phyloP scores from a whole-genome alignment of 2,888 invertebrate genomes.

The Temnothorax rugatulus region DNA sequence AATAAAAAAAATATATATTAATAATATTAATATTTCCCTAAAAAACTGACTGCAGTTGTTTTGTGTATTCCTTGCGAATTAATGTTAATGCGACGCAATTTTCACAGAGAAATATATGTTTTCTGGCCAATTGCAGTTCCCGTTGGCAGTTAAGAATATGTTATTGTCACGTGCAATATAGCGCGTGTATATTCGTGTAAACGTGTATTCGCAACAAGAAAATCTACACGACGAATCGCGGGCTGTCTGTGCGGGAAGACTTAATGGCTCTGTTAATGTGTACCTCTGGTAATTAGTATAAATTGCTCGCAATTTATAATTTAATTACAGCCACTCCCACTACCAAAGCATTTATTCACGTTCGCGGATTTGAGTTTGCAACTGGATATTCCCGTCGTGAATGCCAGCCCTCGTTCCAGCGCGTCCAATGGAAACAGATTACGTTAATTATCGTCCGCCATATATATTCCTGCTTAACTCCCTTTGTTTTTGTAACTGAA shows the following conservation, averaged over 20 bases:
- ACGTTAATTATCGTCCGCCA: slow-evolving; percentile 57
- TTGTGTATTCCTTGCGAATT: slow-evolving; percentile 1
- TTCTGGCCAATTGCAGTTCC: slow-evolving; percentile 29
- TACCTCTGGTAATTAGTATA: slow-evolving; percentile 57
- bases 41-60: slow-evolving; percentile 18
- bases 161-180: slow-evolving; percentile 45
- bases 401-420: slow-evolving; percentile 53
- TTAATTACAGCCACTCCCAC: slow-evolving; percentile 56
- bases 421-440: slow-evolving; percentile 58
- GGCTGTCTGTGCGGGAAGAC: slow-evolving; percentile 37
- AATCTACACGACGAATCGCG: slow-evolving; percentile 27
- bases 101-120: slow-evolving; percentile 5
- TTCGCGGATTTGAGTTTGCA: slow-evolving; percentile 50
- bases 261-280: slow-evolving; percentile 56
- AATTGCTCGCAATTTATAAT: slow-evolving; percentile 63
- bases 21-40: neutral
- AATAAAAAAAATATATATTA: neutral
- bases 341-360: slow-evolving; percentile 41
- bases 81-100: slow-evolving; percentile 19
- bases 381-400: slow-evolving; percentile 46
- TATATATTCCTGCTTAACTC: slow-evolving; percentile 57
- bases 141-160: slow-evolving; percentile 43
- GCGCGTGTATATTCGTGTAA: neutral
- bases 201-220: slow-evolving; percentile 36
- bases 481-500: slow-evolving; percentile 56